Percentiles rank a stretch among this genome's conserved stretches.
phyloP scores from a whole-genome alignment of 2,113 vertebrate genomes.

The Garra rufa region DNA sequence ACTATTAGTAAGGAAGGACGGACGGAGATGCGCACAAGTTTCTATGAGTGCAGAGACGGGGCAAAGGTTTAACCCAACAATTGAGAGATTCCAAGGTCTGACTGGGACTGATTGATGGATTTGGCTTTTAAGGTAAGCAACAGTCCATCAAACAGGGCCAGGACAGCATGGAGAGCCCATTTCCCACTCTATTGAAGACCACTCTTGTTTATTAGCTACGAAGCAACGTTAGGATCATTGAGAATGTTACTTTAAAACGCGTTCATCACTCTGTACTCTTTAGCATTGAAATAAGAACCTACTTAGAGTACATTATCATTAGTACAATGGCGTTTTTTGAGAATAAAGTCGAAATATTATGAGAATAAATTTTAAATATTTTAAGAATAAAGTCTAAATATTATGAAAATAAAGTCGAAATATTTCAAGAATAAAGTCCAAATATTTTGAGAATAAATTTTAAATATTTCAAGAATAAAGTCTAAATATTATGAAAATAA shows the following conservation, averaged over 20 bases:
- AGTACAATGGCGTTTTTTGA: too few species aligned
- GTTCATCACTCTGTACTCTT: not conserved
- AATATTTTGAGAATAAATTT: too few species aligned
- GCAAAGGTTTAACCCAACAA: constrained; percentile 13
- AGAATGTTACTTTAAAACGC: not conserved
- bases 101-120: constrained; percentile 23
- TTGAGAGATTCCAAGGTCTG: constrained; percentile 15
- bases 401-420: too few species aligned
- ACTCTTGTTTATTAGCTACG: constrained; percentile 12
- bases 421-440: too few species aligned
- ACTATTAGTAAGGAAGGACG: constrained; percentile 80
- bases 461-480: too few species aligned
- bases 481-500: too few species aligned
- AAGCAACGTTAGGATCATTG: not conserved
- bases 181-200: constrained; percentile 26
- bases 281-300: not conserved
- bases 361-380: too few species aligned
- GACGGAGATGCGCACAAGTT: constrained; percentile 57
- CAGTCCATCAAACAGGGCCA: constrained; percentile 24
- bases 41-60: not conserved
- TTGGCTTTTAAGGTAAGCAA: constrained; percentile 22
- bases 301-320: not conserved
- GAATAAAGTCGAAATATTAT: too few species aligned
- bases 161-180: constrained; percentile 26
- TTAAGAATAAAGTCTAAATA: too few species aligned